Percentiles rank a stretch among this genome's conserved stretches.
phyloP scores from a whole-genome alignment of 2,888 invertebrate genomes.

The Agrochola litura region DNA sequence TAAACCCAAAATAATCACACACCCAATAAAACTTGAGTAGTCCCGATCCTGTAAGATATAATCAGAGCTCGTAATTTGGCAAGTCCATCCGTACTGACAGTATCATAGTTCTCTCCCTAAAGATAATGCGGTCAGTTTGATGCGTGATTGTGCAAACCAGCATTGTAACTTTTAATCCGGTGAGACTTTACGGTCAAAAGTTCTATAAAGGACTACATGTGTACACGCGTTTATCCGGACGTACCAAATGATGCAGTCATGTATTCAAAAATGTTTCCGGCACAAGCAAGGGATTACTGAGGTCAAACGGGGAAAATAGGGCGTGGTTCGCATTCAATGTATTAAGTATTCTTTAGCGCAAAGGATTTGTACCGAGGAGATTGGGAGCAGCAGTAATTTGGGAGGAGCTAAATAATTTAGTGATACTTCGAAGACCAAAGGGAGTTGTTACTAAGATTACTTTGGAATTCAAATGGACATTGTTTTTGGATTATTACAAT shows the following conservation, averaged over 20 bases:
- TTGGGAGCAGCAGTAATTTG: conserved; percentile 20
- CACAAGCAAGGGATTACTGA: conserved; percentile 58
- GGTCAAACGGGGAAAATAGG: conserved; percentile 60
- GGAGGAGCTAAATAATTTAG: conserved; percentile 35
- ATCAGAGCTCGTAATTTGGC: neutral
- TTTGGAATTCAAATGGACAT: neutral
- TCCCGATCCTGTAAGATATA: neutral
- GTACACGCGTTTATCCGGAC: conserved; percentile 56
- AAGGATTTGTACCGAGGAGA: conserved; percentile 29
- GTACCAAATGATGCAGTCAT: conserved; percentile 54
- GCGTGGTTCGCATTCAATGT: conserved; percentile 48
- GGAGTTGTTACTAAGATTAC: neutral
- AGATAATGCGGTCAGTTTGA: conserved; percentile 1
- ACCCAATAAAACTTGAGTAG: neutral
- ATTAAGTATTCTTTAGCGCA: conserved; percentile 51
- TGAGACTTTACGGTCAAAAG: conserved; percentile 28
- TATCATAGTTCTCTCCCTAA: conserved; percentile 8
- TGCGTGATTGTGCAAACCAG: neutral
- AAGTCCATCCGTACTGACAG: neutral
- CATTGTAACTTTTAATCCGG: conserved; percentile 12
- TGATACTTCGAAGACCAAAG: neutral
- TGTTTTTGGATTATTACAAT: neutral
- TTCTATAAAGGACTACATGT: conserved; percentile 20
- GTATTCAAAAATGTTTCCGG: conserved; percentile 61
- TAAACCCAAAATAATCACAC: neutral